Evolutionary conservation across 1,140 invertebrate genomes (phyloP).

Genomic region (Ptiloglossa arizonensis): DNA sequence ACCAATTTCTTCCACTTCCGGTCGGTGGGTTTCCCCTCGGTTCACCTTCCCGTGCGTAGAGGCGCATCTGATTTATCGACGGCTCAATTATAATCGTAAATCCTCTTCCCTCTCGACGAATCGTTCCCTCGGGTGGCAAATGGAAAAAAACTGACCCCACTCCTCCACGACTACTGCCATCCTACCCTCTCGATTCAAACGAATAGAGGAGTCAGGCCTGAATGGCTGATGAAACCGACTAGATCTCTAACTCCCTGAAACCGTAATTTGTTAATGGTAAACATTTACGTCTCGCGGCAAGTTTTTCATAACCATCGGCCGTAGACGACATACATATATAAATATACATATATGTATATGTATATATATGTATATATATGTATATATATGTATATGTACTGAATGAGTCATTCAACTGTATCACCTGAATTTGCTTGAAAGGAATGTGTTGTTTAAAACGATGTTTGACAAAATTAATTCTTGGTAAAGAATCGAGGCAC

Average conservation of each 20-base stretch:
- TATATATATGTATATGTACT: no score
- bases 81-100: constrained; percentile 50
- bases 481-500: no score
- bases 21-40: not conserved
- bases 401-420: no score
- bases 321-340: no score
- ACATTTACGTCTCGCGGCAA: no score
- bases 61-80: constrained; percentile 35
- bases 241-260: not conserved
- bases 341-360: no score
- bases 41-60: not conserved
- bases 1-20: constrained; percentile 16
- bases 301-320: no score
- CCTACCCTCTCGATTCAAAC: not conserved
- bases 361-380: no score
- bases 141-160: constrained; percentile 23
- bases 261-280: not conserved
- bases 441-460: no score
- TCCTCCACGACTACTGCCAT: not conserved
- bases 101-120: constrained; percentile 25
- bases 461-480: no score
- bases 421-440: no score
- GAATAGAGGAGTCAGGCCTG: not conserved
- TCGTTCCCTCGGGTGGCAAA: constrained; percentile 6
- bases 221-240: not conserved